Percentiles rank a stretch among this genome's conserved stretches.
These are phyloP conservation scores for Dicrurus megarhynchus DNA, from an alignment of 2,113 vertebrate species.

Conservation along the genomic window DNA sequence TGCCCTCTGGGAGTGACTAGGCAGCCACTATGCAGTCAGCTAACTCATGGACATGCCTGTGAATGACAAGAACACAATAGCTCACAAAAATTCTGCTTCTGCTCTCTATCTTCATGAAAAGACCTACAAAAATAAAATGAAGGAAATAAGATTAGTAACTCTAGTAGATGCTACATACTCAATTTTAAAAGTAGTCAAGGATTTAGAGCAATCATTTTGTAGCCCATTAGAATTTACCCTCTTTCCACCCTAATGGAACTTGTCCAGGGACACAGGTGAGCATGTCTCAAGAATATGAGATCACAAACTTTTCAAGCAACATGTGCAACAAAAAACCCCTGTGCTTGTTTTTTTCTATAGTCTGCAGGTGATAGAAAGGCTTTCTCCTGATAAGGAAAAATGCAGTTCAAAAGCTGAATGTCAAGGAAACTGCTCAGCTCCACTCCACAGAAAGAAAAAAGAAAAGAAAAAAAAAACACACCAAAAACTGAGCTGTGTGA, in stretches of 20 bases:
- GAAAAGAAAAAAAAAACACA: too few species aligned
- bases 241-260: neutral
- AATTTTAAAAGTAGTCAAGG: neutral
- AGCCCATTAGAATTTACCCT: neutral
- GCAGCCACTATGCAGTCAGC: neutral
- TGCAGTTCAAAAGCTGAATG: neutral
- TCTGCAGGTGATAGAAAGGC: neutral
- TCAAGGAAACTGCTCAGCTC: neutral
- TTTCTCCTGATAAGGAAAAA: neutral
- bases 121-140: neutral
- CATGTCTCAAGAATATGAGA: neutral
- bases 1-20: neutral
- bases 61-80: neutral
- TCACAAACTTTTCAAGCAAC: neutral
- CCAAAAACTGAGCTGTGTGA: accelerated
- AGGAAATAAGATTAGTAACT: neutral
- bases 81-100: neutral
- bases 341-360: neutral
- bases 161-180: neutral
- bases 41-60: neutral
- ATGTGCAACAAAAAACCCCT: neutral
- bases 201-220: neutral
- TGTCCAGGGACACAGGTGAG: neutral
- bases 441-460: neutral
- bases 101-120: neutral